Conservation (phyloP, 2,113 vertebrate species). For the Donacobius atricapilla region DNA sequence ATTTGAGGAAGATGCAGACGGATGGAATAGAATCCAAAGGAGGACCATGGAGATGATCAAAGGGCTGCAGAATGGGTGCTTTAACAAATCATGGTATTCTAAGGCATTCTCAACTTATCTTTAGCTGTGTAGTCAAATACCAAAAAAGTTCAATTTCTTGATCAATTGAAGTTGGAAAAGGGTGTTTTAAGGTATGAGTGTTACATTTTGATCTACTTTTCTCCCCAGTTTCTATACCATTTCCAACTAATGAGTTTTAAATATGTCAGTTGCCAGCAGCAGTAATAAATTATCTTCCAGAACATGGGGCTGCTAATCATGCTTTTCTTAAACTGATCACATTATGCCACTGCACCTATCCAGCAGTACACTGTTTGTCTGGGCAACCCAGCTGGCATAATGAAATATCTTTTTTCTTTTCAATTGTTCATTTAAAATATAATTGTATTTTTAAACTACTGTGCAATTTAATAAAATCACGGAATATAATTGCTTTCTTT, state of each 20-base stretch:
- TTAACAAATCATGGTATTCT: neutral
- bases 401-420: conserved; percentile 64
- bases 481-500: conserved; percentile 51
- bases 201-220: neutral
- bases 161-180: neutral
- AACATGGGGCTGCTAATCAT: neutral
- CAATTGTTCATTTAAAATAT: conserved; percentile 61
- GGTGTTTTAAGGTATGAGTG: neutral
- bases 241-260: neutral
- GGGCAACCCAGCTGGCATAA: conserved; percentile 46
- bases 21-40: neutral
- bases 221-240: neutral
- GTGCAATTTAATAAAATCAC: conserved; percentile 59
- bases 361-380: conserved; percentile 10
- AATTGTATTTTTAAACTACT: conserved; percentile 61
- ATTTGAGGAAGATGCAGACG: neutral
- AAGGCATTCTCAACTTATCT: neutral
- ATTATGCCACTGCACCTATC: neutral
- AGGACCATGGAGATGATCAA: fast-evolving
- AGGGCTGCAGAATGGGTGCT: neutral
- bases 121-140: neutral
- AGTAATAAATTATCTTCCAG: conserved; percentile 5
- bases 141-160: neutral
- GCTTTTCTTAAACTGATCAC: conserved; percentile 9
- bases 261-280: neutral